Percentiles rank a stretch among this genome's conserved stretches.
Conservation (phyloP, 2,888 invertebrate species). For the Sarcophaga variegata region DNA sequence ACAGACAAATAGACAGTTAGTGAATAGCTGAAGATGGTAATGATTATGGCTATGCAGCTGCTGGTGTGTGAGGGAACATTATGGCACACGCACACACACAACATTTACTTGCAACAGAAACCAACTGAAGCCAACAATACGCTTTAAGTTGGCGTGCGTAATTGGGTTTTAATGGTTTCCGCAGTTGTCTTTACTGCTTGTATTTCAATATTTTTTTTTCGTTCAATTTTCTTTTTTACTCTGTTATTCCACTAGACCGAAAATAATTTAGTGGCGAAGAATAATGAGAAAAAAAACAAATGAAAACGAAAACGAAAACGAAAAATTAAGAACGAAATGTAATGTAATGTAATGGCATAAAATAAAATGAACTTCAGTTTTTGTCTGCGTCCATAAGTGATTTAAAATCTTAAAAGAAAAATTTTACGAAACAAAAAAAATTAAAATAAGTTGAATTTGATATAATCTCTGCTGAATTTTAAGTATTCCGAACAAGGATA, state of each 20-base stretch:
- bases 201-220: background rate
- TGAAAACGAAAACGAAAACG: too few relatives aligned
- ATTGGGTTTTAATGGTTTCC: slow-evolving; percentile 41
- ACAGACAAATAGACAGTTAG: slow-evolving; percentile 22
- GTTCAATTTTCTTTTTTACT: background rate
- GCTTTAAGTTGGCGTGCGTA: slow-evolving; percentile 32
- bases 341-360: background rate
- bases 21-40: background rate
- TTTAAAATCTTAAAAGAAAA: background rate
- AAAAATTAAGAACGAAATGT: too few relatives aligned
- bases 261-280: slow-evolving; percentile 27
- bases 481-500: background rate
- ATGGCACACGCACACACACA: background rate
- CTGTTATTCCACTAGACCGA: slow-evolving; percentile 18
- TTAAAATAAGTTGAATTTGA: too few relatives aligned
- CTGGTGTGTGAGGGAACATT: background rate
- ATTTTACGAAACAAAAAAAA: background rate
- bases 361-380: background rate
- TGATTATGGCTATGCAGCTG: background rate
- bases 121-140: background rate
- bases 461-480: too few relatives aligned
- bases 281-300: background rate
- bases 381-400: background rate
- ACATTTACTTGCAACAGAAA: background rate
- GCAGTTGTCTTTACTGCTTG: background rate